Evolutionary conservation across 2,888 invertebrate species (phyloP).

Genomic region (Gymnosoma rotundatum): DNA sequence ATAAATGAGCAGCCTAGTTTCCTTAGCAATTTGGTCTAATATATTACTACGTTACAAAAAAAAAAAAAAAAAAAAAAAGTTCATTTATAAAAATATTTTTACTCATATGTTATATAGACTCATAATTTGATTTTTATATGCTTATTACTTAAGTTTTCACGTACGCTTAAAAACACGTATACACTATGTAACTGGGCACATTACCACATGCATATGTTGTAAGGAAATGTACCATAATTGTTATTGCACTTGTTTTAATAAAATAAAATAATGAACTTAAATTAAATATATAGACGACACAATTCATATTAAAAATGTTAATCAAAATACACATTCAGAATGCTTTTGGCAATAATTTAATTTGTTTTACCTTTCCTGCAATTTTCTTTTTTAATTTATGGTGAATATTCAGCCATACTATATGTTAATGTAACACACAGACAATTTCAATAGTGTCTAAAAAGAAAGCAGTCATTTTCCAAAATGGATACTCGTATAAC

Average conservation of each 20-base stretch:
- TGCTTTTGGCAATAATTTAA: conserved; percentile 38
- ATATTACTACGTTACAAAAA: too few relatives aligned
- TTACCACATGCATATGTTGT: not conserved
- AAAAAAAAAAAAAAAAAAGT: too few relatives aligned
- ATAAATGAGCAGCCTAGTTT: too few relatives aligned
- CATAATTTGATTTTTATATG: conserved; percentile 30
- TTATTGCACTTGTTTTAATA: not conserved
- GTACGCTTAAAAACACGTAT: not conserved
- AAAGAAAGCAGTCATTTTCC: not conserved
- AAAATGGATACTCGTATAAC: too few relatives aligned
- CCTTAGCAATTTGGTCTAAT: too few relatives aligned
- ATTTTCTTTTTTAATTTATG: conserved; percentile 2
- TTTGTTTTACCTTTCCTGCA: conserved; percentile 28
- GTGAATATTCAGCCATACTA: not conserved
- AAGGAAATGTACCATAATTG: not conserved
- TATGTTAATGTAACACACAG: too few relatives aligned
- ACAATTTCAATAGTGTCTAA: not conserved
- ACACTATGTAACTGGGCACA: not conserved
- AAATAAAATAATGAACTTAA: not conserved
- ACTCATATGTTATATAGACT: conserved; percentile 3
- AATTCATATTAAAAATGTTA: conserved; percentile 33
- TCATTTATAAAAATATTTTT: not conserved
- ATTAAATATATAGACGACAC: conserved; percentile 24
- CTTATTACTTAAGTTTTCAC: not conserved
- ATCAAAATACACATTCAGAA: conserved; percentile 47